Evolutionary conservation across 2,113 vertebrate genomes (phyloP).

Genomic region (Kobus ellipsiprymnus): DNA sequence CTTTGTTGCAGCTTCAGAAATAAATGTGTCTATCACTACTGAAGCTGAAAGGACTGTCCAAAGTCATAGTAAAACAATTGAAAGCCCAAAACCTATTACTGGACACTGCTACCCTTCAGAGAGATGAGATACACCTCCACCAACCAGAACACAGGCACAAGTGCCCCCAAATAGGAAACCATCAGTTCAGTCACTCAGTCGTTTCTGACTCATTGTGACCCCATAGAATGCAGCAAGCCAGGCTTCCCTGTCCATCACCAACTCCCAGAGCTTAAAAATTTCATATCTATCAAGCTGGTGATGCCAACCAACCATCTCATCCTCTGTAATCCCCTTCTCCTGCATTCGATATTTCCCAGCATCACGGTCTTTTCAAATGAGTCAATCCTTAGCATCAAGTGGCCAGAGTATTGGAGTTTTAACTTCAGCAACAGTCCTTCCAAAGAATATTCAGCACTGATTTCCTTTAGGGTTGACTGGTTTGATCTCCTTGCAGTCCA

Average conservation of each 20-base stretch:
- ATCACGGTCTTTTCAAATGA: neutral
- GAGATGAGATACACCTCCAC: neutral
- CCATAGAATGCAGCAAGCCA: neutral
- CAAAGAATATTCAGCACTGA: neutral
- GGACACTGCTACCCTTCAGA: neutral
- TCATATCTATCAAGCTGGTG: neutral
- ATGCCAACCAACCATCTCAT: neutral
- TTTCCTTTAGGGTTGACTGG: neutral
- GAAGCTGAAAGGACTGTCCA: neutral
- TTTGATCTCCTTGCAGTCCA: neutral
- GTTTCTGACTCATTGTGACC: neutral
- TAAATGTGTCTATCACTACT: neutral
- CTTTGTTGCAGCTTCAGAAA: neutral
- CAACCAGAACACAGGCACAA: neutral
- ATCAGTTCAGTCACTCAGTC: neutral
- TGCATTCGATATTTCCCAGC: neutral
- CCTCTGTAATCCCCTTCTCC: neutral
- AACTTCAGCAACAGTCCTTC: neutral
- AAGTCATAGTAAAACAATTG: neutral
- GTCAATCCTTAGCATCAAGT: neutral
- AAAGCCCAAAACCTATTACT: neutral
- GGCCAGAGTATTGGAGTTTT: neutral
- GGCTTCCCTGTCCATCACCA: neutral
- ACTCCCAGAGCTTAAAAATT: rapidly evolving
- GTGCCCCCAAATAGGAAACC: neutral